Base-by-base conservation (phyloP, 1,140 invertebrate genomes). In the Ectropis grisescens region DNA sequence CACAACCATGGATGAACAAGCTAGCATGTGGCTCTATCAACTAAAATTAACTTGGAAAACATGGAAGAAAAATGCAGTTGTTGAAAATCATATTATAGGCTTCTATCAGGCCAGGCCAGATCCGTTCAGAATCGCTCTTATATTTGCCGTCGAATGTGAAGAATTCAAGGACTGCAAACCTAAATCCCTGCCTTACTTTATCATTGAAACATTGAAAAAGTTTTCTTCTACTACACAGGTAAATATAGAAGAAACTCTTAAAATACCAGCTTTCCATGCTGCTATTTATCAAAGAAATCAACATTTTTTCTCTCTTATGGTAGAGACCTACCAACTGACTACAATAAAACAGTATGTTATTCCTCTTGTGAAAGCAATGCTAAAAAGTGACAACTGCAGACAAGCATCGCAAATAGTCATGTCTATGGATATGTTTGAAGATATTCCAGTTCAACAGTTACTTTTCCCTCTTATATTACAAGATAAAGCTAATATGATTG, bases 401-500 rank as follows among this genome's bases (percentile, higher is more conserved):
- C 64, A 86, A 79, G 90, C 88, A 22, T 88, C 88, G 37, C 86
- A 89, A 35, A 84, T 86, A 65, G 84, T 85, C n/a, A 71, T 84
- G 33, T 71, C 87, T 15, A 70, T 92, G 24, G 71, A 87, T 32
- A 61, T 92, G 9, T 88, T 90, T 70, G 64, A 84, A 23, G 68
- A 85, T 29, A 91, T 90, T 71, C 51, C 66, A 11, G 83, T 90
- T 26, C 82, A 90, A 60, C 84, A 87, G 35, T 84, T 93, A 48
- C 45, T 92, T 2, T 71, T 93, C 44, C 91, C 91, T 10, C 66
- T 93, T 11, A 79, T 93, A 49, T 69, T 93, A 8, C 90, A 92
- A 83, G 90, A 92, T 54, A 91, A 90, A 60, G 50, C 87, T 13
- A 85, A 83, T 47, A 52, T 90, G 13, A 84, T 88, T 25, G 89